These are phyloP conservation scores for Sepioteuthis lessoniana DNA, from an alignment of 2,888 invertebrate genomes.

Conservation along the genomic window DNA sequence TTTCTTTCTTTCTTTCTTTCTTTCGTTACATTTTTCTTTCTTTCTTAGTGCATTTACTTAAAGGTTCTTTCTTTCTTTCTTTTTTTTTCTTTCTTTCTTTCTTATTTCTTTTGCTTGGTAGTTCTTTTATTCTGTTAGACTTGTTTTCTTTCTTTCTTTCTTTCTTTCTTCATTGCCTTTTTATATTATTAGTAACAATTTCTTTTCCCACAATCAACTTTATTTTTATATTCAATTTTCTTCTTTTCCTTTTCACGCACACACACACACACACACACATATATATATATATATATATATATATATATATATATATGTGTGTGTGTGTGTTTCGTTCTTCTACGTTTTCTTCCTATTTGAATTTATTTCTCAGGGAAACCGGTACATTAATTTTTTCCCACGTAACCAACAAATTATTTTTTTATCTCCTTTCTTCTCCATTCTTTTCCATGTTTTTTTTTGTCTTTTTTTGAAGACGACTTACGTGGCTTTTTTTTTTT, in stretches of 20 bases:
- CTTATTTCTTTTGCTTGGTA: background rate
- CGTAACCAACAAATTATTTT: background rate
- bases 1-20: background rate
- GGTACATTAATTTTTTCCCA: background rate
- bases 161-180: background rate
- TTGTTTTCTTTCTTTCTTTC: background rate
- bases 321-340: no score
- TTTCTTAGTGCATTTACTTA: background rate
- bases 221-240: no score
- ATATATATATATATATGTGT: no score
- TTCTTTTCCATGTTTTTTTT: background rate
- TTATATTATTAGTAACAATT: background rate
- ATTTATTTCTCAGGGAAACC: background rate
- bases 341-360: background rate
- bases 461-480: background rate
- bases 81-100: background rate
- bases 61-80: background rate
- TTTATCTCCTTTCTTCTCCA: background rate
- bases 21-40: no score
- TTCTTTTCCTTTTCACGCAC: no score
- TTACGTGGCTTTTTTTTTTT: background rate
- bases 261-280: no score
- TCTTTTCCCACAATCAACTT: no score
- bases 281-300: no score
- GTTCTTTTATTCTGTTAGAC: background rate